Base-by-base conservation (phyloP, 2,113 vertebrate genomes). In the Empidonax alnorum region DNA sequence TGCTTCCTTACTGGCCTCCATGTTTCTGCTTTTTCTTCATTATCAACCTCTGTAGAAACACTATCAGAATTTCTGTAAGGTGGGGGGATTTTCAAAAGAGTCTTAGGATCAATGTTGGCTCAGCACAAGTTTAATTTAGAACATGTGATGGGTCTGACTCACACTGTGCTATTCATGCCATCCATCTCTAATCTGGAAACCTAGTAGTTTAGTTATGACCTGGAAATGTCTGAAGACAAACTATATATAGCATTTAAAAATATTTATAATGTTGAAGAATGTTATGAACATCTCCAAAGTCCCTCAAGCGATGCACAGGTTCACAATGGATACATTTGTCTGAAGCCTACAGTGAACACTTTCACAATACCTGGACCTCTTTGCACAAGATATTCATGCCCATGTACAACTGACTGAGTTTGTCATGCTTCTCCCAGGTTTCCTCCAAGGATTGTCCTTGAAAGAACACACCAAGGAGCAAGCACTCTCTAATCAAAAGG, bases 91-190 rank as follows among this genome's bases (percentile, higher is more conserved):
- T 96, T 93, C 67, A 77, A 18, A 66, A 46, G 41, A 93, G 41
- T 62, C 63, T 86, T 66, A 71, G 83, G 75, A 95, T 85, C 76
- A 95, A 12, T 15, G 56, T 80, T 65, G 75, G 52, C 76, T 95
- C 83, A 88, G 85, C 61, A 74, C 9, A 78, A 83, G 49, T 92
- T 97, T 93, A 86, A 92, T 95, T 92, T 86, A 86, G 93, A 95
- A 78, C 67, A 74, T 77, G 83, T 90, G 90, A 90, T 56, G n/a
- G 31, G 25, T 78, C 90, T 95, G 93, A 90, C 85, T 95, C 87
- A 95, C 63, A 53, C 33, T 50, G 41, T 41, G 74, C 49, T 93
- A 90, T 92, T 95, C 93, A 68, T 76, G 77, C 66, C 62, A 92
- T 76, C 87, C 31, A 86, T 33, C 37, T 53, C 74, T 37, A 41